Conservation (phyloP, 2,113 vertebrate genomes). For the Syngnathus floridae region DNA sequence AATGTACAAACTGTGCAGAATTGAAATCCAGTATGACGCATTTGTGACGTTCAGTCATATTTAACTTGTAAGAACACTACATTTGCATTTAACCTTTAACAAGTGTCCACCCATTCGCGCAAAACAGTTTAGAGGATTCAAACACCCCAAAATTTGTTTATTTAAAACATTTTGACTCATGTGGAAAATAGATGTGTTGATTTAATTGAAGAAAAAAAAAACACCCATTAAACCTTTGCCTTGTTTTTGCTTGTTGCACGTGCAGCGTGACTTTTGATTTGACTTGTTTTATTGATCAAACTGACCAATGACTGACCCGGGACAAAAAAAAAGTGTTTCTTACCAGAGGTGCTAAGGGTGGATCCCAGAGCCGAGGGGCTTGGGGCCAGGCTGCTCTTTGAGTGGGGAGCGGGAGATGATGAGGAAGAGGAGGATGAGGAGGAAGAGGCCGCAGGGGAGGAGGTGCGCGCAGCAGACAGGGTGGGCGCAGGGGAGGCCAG, state of each 20-base stretch:
- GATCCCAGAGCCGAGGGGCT: slow-evolving; percentile 80
- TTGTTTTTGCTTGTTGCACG: background rate
- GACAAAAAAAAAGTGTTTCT: slow-evolving; percentile 41
- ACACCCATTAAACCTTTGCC: background rate
- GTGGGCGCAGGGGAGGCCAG: slow-evolving; percentile 79
- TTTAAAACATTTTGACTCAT: too few relatives aligned
- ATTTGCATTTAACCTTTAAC: too few relatives aligned
- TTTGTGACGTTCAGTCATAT: too few relatives aligned
- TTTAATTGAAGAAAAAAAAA: too few relatives aligned
- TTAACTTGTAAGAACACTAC: too few relatives aligned
- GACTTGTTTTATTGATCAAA: slow-evolving; percentile 3
- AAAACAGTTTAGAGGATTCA: too few relatives aligned
- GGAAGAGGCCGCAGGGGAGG: slow-evolving; percentile 73
- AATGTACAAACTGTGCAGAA: too few relatives aligned
- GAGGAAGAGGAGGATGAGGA: slow-evolving; percentile 75
- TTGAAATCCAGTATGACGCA: too few relatives aligned
- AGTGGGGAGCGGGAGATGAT: slow-evolving; percentile 69
- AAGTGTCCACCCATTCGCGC: too few relatives aligned
- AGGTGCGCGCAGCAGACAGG: slow-evolving; percentile 79
- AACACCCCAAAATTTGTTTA: too few relatives aligned
- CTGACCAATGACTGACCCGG: slow-evolving; percentile 21
- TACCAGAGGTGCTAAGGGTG: slow-evolving; percentile 84
- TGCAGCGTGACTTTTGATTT: slow-evolving; percentile 14
- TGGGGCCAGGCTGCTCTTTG: slow-evolving; percentile 82
- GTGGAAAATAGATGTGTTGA: too few relatives aligned